phyloP scores from a whole-genome alignment of 2,797 vertebrate species.

The Catharus ustulatus region DNA sequence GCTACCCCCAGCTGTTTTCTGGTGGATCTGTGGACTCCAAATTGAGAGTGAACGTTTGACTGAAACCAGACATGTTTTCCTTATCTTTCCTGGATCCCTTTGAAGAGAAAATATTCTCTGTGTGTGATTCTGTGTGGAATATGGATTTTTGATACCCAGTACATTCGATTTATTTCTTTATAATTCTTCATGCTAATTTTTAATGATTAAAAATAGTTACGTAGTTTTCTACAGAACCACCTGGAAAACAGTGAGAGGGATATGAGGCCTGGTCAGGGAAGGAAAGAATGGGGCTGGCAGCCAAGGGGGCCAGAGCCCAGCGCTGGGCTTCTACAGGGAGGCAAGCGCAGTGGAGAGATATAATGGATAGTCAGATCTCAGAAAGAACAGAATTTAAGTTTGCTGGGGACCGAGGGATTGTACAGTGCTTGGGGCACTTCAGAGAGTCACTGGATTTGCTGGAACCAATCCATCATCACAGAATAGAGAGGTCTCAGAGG shows the following conservation, averaged over 20 bases:
- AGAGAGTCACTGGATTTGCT: not conserved
- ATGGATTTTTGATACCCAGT: not conserved
- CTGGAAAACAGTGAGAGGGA: not conserved
- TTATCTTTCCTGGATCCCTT: not conserved
- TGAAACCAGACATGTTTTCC: not conserved
- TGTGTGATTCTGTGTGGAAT: not conserved
- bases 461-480: not conserved
- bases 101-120: not conserved
- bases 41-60: not conserved
- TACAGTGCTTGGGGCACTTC: not conserved
- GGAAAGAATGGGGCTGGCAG: not conserved
- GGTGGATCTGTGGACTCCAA: not conserved
- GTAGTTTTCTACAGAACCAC: not conserved
- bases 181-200: not conserved
- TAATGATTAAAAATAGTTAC: not conserved
- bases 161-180: not conserved
- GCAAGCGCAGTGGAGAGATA: not conserved
- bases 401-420: rapidly evolving
- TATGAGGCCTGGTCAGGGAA: not conserved
- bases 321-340: not conserved
- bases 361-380: not conserved
- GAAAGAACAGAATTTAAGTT: not conserved
- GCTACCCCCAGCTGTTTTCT: not conserved
- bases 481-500: not conserved
- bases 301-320: not conserved